These are phyloP conservation scores for Oxyteleia sp. DNA, from an alignment of 2,888 invertebrate species.

Conservation along the genomic window DNA sequence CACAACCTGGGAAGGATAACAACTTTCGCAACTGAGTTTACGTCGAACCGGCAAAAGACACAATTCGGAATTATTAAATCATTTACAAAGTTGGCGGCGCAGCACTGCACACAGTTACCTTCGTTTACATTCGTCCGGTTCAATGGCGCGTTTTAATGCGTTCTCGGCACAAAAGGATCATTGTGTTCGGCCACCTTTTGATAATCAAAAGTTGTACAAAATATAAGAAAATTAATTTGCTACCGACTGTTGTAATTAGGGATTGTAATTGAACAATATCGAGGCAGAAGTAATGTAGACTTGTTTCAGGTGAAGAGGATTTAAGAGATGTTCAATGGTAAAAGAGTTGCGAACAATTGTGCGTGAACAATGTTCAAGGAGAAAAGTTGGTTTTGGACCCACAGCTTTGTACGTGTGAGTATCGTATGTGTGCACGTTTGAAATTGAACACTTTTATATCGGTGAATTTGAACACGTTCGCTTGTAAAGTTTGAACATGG, in stretches of 20 bases:
- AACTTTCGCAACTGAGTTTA: constrained; percentile 21
- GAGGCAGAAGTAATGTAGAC: too few relatives aligned
- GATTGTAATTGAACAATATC: background rate
- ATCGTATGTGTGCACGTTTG: too few relatives aligned
- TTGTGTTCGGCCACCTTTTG: constrained; percentile 36
- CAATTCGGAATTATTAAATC: constrained; percentile 30
- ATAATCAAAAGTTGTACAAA: constrained; percentile 60
- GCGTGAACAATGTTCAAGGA: constrained; percentile 6
- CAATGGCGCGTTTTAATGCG: constrained; percentile 31
- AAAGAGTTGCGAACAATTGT: background rate
- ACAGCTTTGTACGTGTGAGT: too few relatives aligned
- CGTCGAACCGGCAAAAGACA: constrained; percentile 24
- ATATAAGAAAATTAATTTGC: constrained; percentile 7
- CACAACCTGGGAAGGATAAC: constrained; percentile 21
- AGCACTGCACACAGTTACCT: constrained; percentile 12
- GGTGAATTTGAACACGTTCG: too few relatives aligned
- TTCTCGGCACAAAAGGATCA: constrained; percentile 17
- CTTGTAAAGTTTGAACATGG: too few relatives aligned
- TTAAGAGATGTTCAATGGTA: too few relatives aligned
- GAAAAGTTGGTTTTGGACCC: too few relatives aligned
- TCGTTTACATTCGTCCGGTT: constrained; percentile 17
- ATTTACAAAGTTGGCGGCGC: constrained; percentile 38
- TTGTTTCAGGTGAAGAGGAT: constrained; percentile 5
- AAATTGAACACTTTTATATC: too few relatives aligned
- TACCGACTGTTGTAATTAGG: constrained; percentile 29